A percentile compares a stretch with the other conserved stretches of the same genome.
These are phyloP conservation scores for Lacanobia oleracea DNA, from an alignment of 2,888 invertebrate genomes.

Conservation along the genomic window DNA sequence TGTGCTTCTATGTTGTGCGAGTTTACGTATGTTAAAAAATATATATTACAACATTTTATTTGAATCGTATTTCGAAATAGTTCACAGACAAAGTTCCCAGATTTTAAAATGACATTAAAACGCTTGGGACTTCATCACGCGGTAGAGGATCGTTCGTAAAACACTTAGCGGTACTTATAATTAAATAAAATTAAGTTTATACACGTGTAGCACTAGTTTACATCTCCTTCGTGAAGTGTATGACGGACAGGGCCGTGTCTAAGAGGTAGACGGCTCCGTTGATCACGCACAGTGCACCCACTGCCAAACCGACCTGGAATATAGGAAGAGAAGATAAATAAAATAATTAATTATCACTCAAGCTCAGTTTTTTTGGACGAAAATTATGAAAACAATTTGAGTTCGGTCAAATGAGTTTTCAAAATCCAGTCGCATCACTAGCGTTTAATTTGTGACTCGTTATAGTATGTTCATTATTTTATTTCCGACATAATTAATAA, in stretches of 20 bases:
- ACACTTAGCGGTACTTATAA: slow-evolving; percentile 62
- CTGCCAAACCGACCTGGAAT: slow-evolving; percentile 93
- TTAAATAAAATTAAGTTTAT: slow-evolving; percentile 63
- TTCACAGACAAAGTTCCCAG: slow-evolving; percentile 10
- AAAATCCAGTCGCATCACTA: too few relatives aligned
- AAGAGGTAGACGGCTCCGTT: slow-evolving; percentile 95
- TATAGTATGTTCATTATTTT: too few relatives aligned
- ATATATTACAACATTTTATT: neutral
- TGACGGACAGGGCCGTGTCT: slow-evolving; percentile 94
- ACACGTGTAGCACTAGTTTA: slow-evolving; percentile 73
- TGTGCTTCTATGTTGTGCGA: neutral
- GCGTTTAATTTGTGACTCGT: too few relatives aligned
- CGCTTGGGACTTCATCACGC: slow-evolving; percentile 4
- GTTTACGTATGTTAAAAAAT: neutral
- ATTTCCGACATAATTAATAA: too few relatives aligned
- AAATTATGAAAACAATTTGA: too few relatives aligned
- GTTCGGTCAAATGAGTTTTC: too few relatives aligned
- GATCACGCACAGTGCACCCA: slow-evolving; percentile 95
- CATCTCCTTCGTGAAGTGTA: slow-evolving; percentile 93
- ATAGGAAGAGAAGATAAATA: neutral
- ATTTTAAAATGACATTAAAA: slow-evolving; percentile 5
- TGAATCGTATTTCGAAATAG: slow-evolving; percentile 10
- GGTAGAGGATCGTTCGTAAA: slow-evolving; percentile 36
- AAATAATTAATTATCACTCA: neutral
- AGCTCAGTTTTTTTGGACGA: too few relatives aligned